Base-by-base conservation (phyloP, 2,113 vertebrate species). In the Marmota monax region DNA sequence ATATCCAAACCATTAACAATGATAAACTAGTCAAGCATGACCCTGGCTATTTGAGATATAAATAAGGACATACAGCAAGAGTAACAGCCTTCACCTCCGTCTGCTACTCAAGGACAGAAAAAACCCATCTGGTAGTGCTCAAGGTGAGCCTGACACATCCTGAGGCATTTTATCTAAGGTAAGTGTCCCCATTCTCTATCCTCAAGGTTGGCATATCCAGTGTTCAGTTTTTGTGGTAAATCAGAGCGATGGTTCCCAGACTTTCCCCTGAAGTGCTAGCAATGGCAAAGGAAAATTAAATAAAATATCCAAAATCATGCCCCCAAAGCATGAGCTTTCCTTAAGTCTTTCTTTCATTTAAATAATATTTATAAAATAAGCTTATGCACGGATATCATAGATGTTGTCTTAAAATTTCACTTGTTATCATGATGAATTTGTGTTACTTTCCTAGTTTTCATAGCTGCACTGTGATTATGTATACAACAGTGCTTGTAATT, bases 41-140 rank as follows among this genome's bases (percentile, higher is more conserved):
- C 93, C 23, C 74, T 69, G 53, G 27, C 61, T 96, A 2, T 22
- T 96, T 69, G 29, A 94, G 48, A 90, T 32, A 69, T 56, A 95
- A 72, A 73, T 67, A 92, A 82, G 74, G 45, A 48, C 53, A 56
- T 2, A 29, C 11, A 69, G 25, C 14, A 77, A 83, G 29, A 83
- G 89, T 22, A 93, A 84, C 88, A 13, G 18, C 82, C 73, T 85
- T 70, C 32, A 48, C n/a, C 27, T 93, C 23, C n/a, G 23, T 34
- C 32, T 70, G 48, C 70, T 84, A 0, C 53, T 90, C 5, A 17
- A 56, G 84, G 39, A 65, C 73, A 22, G 45, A 51, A 79, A 86
- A 79, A 42, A n/a, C 76, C 37, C 25, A 8, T 18, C 45, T 72
- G 58, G 39, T n/a, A 73, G 72, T 34, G 27, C 13, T 65, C 78